These are phyloP conservation scores for Lamellibrachia luymesi DNA, from an alignment of 1,140 invertebrate genomes.

Conservation along the genomic window DNA sequence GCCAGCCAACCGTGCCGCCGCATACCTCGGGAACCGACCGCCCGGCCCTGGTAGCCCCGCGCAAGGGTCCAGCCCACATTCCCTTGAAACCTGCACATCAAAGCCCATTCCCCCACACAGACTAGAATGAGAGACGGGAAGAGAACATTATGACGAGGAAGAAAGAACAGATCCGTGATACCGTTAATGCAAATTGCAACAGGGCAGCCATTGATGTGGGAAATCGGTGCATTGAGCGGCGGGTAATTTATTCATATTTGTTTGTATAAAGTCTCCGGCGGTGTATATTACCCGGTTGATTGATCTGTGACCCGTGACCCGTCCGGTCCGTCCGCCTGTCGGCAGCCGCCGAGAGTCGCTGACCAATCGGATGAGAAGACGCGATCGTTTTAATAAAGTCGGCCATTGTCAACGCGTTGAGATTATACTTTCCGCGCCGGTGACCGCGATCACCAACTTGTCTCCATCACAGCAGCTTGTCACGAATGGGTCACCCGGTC, in stretches of 20 bases:
- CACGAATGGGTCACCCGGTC: too few relatives aligned
- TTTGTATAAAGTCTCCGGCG: background rate
- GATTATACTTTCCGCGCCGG: background rate
- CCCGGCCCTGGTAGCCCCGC: background rate
- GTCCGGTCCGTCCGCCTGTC: too few relatives aligned
- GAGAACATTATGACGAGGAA: background rate
- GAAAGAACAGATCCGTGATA: background rate
- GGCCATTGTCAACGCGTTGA: background rate
- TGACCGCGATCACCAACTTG: background rate
- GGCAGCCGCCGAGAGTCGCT: background rate
- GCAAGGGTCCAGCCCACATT: background rate
- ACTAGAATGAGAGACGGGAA: background rate
- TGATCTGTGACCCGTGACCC: background rate
- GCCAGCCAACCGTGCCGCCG: background rate
- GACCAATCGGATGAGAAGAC: background rate
- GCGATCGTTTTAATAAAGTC: conserved; percentile 1
- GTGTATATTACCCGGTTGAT: background rate
- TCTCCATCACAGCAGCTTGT: background rate
- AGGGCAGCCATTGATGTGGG: background rate
- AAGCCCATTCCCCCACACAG: background rate
- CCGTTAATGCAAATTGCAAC: background rate
- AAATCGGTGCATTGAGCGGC: background rate
- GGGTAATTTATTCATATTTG: background rate
- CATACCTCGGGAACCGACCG: background rate
- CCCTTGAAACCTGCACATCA: background rate